Percentiles rank a stretch among this genome's conserved stretches.
phyloP scores from a whole-genome alignment of 2,888 invertebrate species.

The Camptogramma bilineatum region DNA sequence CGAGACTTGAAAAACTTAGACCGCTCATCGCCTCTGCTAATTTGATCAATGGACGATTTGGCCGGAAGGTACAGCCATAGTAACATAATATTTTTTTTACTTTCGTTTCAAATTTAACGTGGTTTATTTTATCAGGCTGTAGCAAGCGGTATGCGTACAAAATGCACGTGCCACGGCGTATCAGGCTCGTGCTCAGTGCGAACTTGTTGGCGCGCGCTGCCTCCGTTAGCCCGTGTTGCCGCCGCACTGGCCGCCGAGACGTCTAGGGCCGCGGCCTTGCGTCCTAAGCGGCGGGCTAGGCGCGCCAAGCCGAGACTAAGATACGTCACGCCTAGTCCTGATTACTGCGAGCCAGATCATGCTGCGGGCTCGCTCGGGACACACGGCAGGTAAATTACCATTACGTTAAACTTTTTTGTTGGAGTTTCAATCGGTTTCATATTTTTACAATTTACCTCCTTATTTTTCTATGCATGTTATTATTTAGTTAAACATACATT shows the following conservation, averaged over 20 bases:
- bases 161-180: conserved; percentile 94
- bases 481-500: too few species aligned
- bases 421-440: too few species aligned
- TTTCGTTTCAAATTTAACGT: background rate
- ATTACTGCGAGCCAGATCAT: conserved; percentile 91
- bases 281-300: conserved; percentile 63
- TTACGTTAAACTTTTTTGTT: background rate
- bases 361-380: conserved; percentile 92
- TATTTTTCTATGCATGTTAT: too few species aligned
- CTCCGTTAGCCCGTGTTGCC: conserved; percentile 87
- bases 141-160: conserved; percentile 78
- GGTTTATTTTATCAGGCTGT: conserved; percentile 82
- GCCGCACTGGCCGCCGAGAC: conserved; percentile 76
- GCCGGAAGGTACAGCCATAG: conserved; percentile 87
- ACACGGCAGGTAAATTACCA: conserved; percentile 86
- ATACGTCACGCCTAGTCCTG: conserved; percentile 92
- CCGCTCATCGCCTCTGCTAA: conserved; percentile 89
- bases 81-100: background rate
- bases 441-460: too few species aligned
- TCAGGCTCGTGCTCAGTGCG: conserved; percentile 93
- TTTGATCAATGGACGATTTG: conserved; percentile 91
- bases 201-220: conserved; percentile 92
- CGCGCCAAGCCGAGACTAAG: conserved; percentile 87
- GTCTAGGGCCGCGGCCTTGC: conserved; percentile 73
- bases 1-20: conserved; percentile 76